Base-by-base conservation (phyloP, 2,888 invertebrate genomes). In the Athalia rosae region DNA sequence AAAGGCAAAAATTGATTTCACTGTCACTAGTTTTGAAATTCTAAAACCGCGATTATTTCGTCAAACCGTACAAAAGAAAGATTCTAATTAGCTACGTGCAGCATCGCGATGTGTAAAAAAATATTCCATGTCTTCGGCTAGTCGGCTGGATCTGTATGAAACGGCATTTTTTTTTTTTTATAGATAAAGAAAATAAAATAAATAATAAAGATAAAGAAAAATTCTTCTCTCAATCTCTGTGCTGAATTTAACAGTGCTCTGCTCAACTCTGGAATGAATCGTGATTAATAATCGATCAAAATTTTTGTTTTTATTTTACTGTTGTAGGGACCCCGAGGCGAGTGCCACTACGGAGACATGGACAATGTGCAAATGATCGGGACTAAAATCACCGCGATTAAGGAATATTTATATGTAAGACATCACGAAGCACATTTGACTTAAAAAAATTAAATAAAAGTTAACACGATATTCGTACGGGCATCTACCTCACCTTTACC, bases 381-480 rank as follows among this genome's bases (percentile, higher is more conserved):
- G 87, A 89, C 89, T 88, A 89, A 89, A 88, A 87, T 89, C 86
- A 88, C 89, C 85, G 89, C 89, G 85, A 89, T 89, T 89, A 89
- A 89, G 89, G 89, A 89, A 85, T 89, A 89, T 88, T 89, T 89
- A 89, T 89, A 89, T 89, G 89, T 89, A 89, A 89, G 89, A 82
- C 28, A 62, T 74, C 74, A 74, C 47, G 58, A 58, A 71, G 71
- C 71, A 56, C 71, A 58, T 58, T 71, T 71, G 71, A 58, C 56
- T 50, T 71, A 50, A 43, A 71, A 58, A 56, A 71, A 56, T 56
- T 56, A 13, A 58, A 43, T 71, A 69, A 56, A 9, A 4, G 58
- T 67, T 50, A 41, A 50, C 4, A 1, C n/a, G 28, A 28, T 28
- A 28, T 28, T 28, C 28, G 28, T 28, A 28, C 28, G 28, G 28